A percentile compares a stretch with the other conserved stretches of the same genome.
Conservation (phyloP, 2,888 invertebrate genomes). For the Rotaria socialis region DNA sequence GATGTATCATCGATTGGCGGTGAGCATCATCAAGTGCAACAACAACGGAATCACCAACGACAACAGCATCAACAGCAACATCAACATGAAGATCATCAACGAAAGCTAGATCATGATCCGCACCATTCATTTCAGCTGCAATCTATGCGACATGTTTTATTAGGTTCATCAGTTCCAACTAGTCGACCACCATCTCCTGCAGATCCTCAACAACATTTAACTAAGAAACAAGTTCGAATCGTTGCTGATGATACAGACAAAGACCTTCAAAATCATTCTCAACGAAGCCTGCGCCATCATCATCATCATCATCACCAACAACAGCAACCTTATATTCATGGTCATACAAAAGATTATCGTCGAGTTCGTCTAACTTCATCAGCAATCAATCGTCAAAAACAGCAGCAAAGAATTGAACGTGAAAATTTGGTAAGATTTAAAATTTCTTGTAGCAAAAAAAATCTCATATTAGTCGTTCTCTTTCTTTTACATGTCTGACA, state of each 20-base stretch:
- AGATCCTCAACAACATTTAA: not conserved
- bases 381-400: conserved; percentile 42
- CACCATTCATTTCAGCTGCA: not conserved
- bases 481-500: not conserved
- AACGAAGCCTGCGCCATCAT: too few relatives aligned
- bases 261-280: not conserved
- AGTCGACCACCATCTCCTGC: not conserved
- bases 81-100: not conserved
- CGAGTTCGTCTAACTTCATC: conserved; percentile 43
- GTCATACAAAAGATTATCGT: not conserved
- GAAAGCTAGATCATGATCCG: not conserved
- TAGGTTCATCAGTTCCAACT: not conserved
- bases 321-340: not conserved
- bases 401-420: conserved; percentile 45
- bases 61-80: not conserved
- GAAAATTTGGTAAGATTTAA: conserved; percentile 37
- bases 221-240: not conserved
- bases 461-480: not conserved
- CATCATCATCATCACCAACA: not conserved
- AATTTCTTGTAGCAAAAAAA: not conserved
- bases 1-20: not conserved
- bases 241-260: not conserved
- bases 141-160: not conserved
- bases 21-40: not conserved
- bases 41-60: not conserved